Percentiles rank a stretch among this genome's conserved stretches.
phyloP scores from a whole-genome alignment of 2,113 vertebrate species.

The Triplophysa dalaica region DNA sequence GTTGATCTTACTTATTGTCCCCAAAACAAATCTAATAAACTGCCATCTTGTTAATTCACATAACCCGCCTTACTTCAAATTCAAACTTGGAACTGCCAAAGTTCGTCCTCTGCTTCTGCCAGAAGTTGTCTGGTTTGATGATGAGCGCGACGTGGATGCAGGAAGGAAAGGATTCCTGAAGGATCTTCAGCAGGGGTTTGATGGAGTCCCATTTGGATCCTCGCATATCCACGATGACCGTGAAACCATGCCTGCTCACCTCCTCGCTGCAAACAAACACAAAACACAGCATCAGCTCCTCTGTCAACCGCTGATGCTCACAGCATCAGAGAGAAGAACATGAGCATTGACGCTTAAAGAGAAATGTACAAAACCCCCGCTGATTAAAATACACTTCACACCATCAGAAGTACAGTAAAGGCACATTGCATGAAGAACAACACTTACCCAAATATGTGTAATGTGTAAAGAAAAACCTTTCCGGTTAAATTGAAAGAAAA shows the following conservation, averaged over 20 bases:
- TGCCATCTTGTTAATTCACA: not conserved
- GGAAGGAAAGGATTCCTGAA: constrained; percentile 96
- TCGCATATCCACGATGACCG: constrained; percentile 99
- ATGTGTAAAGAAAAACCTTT: not conserved
- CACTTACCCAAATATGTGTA: constrained; percentile 13
- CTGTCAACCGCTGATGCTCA: not conserved
- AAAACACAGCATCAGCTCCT: not conserved
- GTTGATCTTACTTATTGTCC: no score
- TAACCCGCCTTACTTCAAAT: constrained; percentile 85
- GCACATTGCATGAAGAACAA: not conserved
- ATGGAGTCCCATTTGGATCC: constrained; percentile 99
- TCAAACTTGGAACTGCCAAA: constrained; percentile 99
- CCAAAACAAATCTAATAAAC: not conserved
- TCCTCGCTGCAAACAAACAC: constrained; percentile 82
- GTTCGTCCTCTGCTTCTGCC: constrained; percentile 99
- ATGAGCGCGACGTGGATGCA: constrained; percentile 98
- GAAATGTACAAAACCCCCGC: not conserved
- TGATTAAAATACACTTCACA: not conserved
- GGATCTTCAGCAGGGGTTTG: constrained; percentile 95
- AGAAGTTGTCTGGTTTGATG: constrained; percentile 99
- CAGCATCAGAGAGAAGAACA: not conserved
- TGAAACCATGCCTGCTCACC: constrained; percentile 95
- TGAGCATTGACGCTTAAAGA: not conserved
- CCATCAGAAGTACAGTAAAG: not conserved
- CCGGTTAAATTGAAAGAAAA: not conserved